A percentile compares a stretch with the other conserved stretches of the same genome.
Evolutionary conservation across 1,140 invertebrate genomes (phyloP).

Genomic region (Drosophila gunungcola): DNA sequence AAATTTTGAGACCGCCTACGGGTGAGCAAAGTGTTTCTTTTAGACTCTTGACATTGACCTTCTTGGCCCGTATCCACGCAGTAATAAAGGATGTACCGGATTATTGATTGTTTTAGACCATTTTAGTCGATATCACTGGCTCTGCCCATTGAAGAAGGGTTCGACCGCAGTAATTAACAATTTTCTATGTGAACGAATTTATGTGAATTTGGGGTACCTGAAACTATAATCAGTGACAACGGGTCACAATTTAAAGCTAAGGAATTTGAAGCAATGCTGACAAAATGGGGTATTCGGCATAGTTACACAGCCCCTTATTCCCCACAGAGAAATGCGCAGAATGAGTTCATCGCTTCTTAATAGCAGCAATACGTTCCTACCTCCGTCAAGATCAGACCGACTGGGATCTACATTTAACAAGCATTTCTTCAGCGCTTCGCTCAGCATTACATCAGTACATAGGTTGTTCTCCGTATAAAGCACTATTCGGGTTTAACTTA

Average conservation of each 20-base stretch:
- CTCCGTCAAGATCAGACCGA: constrained; percentile 22
- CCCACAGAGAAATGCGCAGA: constrained; percentile 45
- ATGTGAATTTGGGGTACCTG: constrained; percentile 32
- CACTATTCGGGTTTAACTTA: constrained; percentile 4
- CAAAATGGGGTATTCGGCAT: constrained; percentile 28
- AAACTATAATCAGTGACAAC: constrained; percentile 53
- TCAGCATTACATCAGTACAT: constrained; percentile 12
- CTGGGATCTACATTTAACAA: constrained; percentile 21
- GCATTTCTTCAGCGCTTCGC: constrained; percentile 21
- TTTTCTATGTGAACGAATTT: not conserved
- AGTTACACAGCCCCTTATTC: constrained; percentile 20
- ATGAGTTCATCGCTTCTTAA: too few species aligned
- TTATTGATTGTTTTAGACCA: constrained; percentile 17
- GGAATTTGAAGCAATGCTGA: constrained; percentile 42
- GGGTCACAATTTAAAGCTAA: constrained; percentile 47
- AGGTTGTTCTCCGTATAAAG: constrained; percentile 18
- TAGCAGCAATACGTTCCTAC: constrained; percentile 37
- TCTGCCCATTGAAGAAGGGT: constrained; percentile 12
- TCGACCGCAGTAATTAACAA: not conserved
- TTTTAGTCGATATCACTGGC: constrained; percentile 8
- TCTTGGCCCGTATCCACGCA: constrained; percentile 20
- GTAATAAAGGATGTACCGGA: constrained; percentile 4
- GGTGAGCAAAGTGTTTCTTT: too few species aligned
- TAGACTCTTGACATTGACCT: constrained; percentile 16
- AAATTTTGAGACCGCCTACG: constrained; percentile 13